These are phyloP conservation scores for Sesia bembeciformis DNA, from an alignment of 2,888 invertebrate species.

Conservation along the genomic window DNA sequence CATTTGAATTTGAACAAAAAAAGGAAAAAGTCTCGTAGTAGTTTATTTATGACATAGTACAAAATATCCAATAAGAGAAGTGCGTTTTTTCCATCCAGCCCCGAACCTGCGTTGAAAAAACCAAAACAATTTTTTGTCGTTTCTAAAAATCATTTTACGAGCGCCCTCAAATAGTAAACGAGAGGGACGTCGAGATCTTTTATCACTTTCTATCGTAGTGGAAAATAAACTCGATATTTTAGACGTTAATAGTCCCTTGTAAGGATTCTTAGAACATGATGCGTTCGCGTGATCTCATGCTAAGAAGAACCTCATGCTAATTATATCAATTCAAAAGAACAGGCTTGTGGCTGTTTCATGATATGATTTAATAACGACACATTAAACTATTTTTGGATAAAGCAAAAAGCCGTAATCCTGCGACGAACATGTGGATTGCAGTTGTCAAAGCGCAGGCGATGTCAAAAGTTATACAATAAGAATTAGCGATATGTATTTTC, in stretches of 20 bases:
- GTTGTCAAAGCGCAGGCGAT: no score
- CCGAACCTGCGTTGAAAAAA: conserved; percentile 49
- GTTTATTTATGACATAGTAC: conserved; percentile 62
- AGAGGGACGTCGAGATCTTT: conserved; percentile 25
- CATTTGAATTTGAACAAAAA: conserved; percentile 51
- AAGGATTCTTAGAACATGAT: conserved; percentile 48
- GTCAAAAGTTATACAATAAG: no score
- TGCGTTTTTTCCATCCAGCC: conserved; percentile 26
- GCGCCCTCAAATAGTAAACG: conserved; percentile 61
- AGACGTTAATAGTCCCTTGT: conserved; percentile 41
- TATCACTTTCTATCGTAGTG: conserved; percentile 30
- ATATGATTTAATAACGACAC: not conserved
- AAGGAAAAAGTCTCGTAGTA: conserved; percentile 34
- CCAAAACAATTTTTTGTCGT: conserved; percentile 67
- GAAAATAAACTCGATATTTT: conserved; percentile 48
- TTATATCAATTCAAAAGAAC: not conserved
- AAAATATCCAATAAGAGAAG: conserved; percentile 53
- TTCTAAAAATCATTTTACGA: conserved; percentile 64
- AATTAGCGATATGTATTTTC: no score
- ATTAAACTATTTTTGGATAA: no score
- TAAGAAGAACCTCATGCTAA: not conserved
- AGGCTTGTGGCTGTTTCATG: not conserved
- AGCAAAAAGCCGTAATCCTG: no score
- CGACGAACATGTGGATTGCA: no score
- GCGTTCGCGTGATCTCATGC: conserved; percentile 13